Evolutionary conservation across 2,888 invertebrate genomes (phyloP), one percentile per base, ranked within the genome.

Genomic region (Miltochrista miniata): DNA sequence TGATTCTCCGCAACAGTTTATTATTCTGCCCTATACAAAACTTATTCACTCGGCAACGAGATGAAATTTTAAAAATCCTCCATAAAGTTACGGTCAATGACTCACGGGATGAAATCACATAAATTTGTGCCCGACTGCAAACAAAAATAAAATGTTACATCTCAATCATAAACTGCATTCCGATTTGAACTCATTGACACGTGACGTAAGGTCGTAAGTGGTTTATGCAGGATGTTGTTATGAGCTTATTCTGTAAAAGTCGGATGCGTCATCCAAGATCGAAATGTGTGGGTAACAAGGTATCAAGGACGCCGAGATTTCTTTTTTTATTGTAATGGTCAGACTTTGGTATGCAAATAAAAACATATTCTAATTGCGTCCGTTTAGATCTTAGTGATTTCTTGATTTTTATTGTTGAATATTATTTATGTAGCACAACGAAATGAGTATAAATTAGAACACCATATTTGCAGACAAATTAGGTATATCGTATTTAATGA

Each of bases 271-370:
- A 86, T 76, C 63, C 71, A 67, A 79, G 76, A 78, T 79, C 75
- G 73, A 77, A 83, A 79, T 72, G 81, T 80, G 82, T 80, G 77
- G 79, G 83, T 81, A 81, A 83, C 81, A 76, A 84, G 75, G 74
- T 81, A 81, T 78, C 84, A 85, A 88, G 88, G 88, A 76, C 84
- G 75, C 56, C 81, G 61, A 76, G 79, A 73, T 80, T 76, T 74
- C 62, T 73, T 77, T 72, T 74, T 72, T 68, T 74, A 71, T 79
- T 78, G 68, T 70, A 70, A 68, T 68, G 68, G 70, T 65, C 75
- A 71, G 71, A 62, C 63, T 70, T 68, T 74, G 82, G 82, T 79
- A 85, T 83, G 82, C 77, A 81, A 80, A 85, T 79, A 81, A 66
- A 61, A 68, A 68, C 3, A 24, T 64, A 65, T 63, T 66, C 54